These are phyloP conservation scores for Atlantisia rogersi DNA, from an alignment of 2,113 vertebrate genomes.

Conservation along the genomic window DNA sequence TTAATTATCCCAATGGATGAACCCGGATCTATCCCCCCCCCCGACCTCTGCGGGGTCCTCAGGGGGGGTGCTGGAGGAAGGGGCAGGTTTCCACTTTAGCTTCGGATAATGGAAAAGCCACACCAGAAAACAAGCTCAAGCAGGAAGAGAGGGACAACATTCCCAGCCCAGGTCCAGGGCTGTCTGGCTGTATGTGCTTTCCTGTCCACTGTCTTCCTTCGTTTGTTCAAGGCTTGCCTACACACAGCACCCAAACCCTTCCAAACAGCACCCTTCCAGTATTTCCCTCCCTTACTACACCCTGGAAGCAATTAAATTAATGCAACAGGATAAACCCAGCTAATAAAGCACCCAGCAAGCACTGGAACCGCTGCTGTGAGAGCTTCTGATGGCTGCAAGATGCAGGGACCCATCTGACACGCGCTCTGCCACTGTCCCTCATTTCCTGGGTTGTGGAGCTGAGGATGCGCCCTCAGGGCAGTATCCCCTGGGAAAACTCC, in stretches of 20 bases:
- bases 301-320: neutral
- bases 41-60: neutral
- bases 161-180: neutral
- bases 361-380: rapidly evolving
- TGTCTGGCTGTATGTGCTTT: rapidly evolving
- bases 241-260: neutral
- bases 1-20: neutral
- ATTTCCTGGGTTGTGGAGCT: rapidly evolving
- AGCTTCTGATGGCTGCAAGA: neutral
- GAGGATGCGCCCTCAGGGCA: neutral
- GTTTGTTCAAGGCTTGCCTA: neutral
- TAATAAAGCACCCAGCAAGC: neutral
- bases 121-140: neutral
- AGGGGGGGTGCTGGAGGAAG: neutral
- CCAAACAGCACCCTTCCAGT: rapidly evolving
- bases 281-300: neutral
- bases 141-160: neutral
- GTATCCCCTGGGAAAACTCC: neutral
- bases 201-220: neutral
- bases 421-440: neutral
- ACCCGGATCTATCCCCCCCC: neutral
- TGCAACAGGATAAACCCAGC: neutral
- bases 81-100: neutral
- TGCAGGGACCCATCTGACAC: rapidly evolving
- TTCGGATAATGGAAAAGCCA: conserved; percentile 19